A percentile compares a stretch with the other conserved stretches of the same genome.
phyloP scores from a whole-genome alignment of 2,888 invertebrate genomes.

The Melipona beecheii region DNA sequence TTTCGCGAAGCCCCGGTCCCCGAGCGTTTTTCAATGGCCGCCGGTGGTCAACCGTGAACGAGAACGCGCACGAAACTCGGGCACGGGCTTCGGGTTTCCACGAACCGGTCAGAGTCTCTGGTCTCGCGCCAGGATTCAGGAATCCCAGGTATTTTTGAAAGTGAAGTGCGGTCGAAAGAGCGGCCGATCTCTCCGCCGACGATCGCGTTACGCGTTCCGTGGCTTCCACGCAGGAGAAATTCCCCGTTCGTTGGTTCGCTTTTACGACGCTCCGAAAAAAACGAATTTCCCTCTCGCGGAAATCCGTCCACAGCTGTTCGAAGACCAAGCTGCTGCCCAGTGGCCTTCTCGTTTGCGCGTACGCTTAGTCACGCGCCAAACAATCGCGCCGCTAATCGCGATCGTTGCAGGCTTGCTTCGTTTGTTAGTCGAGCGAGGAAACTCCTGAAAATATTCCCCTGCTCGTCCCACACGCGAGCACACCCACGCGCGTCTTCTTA shows the following conservation, averaged over 20 bases:
- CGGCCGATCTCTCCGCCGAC: constrained; percentile 1
- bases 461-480: neutral
- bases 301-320: neutral
- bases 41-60: neutral
- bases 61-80: neutral
- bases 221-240: constrained; percentile 1
- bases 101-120: constrained; percentile 3
- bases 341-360: too few species aligned
- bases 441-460: neutral
- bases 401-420: neutral
- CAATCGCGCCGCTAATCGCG: neutral
- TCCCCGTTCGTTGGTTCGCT: too few species aligned
- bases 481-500: neutral
- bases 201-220: constrained; percentile 23
- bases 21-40: neutral
- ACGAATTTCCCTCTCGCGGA: too few species aligned
- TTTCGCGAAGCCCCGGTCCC: neutral
- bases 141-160: constrained; percentile 38
- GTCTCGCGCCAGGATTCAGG: constrained; percentile 9
- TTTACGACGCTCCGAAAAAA: neutral
- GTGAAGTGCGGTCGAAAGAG: constrained; percentile 30
- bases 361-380: constrained; percentile 17
- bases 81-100: neutral
- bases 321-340: neutral
- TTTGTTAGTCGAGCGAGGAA: neutral